Percentiles rank a stretch among this genome's conserved stretches.
phyloP scores from a whole-genome alignment of 2,888 invertebrate genomes.

The Cephus nigrinus region DNA sequence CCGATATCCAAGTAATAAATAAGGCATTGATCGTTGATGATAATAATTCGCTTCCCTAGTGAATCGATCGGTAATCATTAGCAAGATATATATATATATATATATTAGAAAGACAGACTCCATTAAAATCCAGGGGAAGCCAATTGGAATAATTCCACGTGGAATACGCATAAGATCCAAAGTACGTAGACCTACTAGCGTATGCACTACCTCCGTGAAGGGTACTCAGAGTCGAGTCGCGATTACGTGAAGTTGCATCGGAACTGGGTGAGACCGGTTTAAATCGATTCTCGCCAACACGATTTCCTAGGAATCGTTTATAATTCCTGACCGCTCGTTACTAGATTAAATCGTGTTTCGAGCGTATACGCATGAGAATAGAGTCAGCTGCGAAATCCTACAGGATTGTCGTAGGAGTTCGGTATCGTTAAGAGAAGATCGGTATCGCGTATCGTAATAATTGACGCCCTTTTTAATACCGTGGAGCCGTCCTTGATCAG shows the following conservation, averaged over 20 bases:
- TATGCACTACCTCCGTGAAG: neutral
- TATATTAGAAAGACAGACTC: neutral
- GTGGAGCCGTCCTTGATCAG: no score
- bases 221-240: neutral
- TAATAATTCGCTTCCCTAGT: neutral
- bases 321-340: neutral
- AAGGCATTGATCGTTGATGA: neutral
- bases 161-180: neutral
- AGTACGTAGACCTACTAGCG: neutral
- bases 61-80: neutral
- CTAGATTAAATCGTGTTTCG: neutral
- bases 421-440: neutral
- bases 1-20: neutral
- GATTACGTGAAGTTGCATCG: neutral
- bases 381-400: neutral
- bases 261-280: neutral
- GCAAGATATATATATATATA: neutral
- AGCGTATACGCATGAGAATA: neutral
- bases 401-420: neutral
- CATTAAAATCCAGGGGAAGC: neutral
- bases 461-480: neutral
- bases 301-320: neutral
- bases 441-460: neutral
- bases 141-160: neutral
- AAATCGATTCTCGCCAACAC: neutral